Conservation (phyloP, 1,140 invertebrate genomes). For the Drosophila rhopaloa region DNA sequence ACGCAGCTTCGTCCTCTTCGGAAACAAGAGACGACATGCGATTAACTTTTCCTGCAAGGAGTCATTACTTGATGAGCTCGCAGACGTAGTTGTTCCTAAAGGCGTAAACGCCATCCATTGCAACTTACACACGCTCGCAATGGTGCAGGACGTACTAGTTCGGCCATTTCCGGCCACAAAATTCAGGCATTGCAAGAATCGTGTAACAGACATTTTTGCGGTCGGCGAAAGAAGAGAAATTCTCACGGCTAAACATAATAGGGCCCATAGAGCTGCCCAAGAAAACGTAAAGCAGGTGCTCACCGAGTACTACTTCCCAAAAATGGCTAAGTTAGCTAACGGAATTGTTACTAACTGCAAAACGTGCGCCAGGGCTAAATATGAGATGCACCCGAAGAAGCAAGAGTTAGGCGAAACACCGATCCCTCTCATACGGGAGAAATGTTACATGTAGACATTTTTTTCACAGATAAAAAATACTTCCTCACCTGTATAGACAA, state of each 20-base stretch:
- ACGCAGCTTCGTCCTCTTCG: too few species aligned
- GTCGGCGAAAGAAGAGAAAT: conserved; percentile 2
- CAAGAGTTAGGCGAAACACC: conserved; percentile 17
- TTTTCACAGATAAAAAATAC: not conserved
- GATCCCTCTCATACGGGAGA: too few species aligned
- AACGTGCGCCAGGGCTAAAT: conserved; percentile 12
- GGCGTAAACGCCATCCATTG: conserved; percentile 2
- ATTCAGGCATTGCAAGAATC: conserved; percentile 14
- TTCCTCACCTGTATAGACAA: too few species aligned
- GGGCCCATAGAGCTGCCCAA: too few species aligned
- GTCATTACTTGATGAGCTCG: not conserved
- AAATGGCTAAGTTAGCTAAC: conserved; percentile 6
- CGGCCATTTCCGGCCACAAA: conserved; percentile 12
- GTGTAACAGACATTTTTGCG: conserved; percentile 5
- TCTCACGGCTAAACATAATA: too few species aligned
- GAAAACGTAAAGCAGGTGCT: too few species aligned
- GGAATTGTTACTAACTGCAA: conserved; percentile 33
- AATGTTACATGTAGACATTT: conserved; percentile 1
- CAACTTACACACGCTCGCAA: not conserved
- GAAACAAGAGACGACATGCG: too few species aligned
- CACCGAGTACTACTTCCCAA: too few species aligned
- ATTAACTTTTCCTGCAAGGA: too few species aligned
- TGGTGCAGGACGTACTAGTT: conserved; percentile 2
- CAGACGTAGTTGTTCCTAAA: not conserved
- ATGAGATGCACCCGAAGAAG: conserved; percentile 13